Evolutionary conservation across 2,113 vertebrate species (phyloP).

Genomic region (Oriolus oriolus): DNA sequence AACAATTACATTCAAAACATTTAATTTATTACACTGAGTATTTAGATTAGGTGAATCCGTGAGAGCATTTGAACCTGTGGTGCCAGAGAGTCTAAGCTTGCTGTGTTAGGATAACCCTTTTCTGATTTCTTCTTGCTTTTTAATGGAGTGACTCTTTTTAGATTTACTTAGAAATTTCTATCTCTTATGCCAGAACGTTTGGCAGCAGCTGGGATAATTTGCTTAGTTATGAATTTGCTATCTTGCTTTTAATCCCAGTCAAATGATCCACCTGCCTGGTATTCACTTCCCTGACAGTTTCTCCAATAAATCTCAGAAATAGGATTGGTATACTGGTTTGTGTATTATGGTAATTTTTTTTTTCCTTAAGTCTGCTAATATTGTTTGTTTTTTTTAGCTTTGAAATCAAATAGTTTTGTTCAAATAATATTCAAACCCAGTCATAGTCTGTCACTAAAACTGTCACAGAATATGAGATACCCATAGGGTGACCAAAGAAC

Average conservation of each 20-base stretch:
- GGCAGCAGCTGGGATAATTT: neutral
- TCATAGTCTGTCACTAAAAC: neutral
- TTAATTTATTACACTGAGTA: neutral
- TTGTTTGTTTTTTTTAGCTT: neutral
- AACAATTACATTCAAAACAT: neutral
- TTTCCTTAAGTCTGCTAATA: neutral
- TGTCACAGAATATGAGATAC: neutral
- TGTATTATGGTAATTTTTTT: neutral
- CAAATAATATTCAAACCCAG: neutral
- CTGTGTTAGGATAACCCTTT: neutral
- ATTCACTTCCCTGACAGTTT: neutral
- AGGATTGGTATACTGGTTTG: neutral
- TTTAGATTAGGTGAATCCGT: neutral
- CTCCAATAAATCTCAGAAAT: neutral
- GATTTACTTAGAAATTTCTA: neutral
- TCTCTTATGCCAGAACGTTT: neutral
- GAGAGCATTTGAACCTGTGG: neutral
- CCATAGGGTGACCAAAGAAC: neutral
- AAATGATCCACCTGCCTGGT: neutral
- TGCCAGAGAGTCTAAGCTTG: neutral
- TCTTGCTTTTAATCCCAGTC: neutral
- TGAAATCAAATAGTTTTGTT: neutral
- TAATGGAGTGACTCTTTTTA: neutral
- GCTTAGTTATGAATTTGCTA: neutral
- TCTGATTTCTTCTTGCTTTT: neutral